These are phyloP conservation scores for pig (Sus scrofa) DNA, from an alignment of 2,113 vertebrate genomes.

Conservation along the genomic window DNA sequence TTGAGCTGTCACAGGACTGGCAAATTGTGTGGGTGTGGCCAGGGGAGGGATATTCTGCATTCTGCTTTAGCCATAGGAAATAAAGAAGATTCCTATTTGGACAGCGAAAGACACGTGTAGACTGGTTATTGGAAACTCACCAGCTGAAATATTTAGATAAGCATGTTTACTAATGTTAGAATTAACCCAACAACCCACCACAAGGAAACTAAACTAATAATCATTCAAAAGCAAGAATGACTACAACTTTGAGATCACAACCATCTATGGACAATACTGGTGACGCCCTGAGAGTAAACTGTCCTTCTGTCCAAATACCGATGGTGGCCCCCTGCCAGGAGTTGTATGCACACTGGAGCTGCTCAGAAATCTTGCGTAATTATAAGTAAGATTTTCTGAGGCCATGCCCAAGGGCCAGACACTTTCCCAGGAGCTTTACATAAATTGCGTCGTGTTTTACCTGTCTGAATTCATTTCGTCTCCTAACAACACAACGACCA, in stretches of 20 bases:
- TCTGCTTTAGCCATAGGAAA: not conserved
- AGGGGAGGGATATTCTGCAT: no score
- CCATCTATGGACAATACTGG: not conserved
- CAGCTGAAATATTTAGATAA: not conserved
- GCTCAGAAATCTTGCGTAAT: not conserved
- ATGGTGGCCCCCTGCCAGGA: not conserved
- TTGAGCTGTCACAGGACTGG: not conserved
- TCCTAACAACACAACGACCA: not conserved
- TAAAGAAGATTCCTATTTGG: not conserved
- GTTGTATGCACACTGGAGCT: fast-evolving
- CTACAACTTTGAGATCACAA: not conserved
- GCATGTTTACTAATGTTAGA: not conserved
- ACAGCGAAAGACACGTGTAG: not conserved
- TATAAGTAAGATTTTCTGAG: not conserved
- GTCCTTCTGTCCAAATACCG: not conserved
- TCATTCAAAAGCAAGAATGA: not conserved
- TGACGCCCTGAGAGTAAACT: not conserved
- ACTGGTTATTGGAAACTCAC: not conserved
- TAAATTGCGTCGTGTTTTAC: not conserved
- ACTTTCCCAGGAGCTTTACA: not conserved
- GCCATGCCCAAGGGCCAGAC: not conserved
- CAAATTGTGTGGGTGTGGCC: not conserved
- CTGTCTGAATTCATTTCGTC: not conserved
- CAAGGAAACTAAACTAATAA: not conserved
- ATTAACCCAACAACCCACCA: no score